A percentile compares a stretch with the other conserved stretches of the same genome.
These are phyloP conservation scores for Leuciscus waleckii DNA, from an alignment of 2,797 vertebrate species.

Conservation along the genomic window DNA sequence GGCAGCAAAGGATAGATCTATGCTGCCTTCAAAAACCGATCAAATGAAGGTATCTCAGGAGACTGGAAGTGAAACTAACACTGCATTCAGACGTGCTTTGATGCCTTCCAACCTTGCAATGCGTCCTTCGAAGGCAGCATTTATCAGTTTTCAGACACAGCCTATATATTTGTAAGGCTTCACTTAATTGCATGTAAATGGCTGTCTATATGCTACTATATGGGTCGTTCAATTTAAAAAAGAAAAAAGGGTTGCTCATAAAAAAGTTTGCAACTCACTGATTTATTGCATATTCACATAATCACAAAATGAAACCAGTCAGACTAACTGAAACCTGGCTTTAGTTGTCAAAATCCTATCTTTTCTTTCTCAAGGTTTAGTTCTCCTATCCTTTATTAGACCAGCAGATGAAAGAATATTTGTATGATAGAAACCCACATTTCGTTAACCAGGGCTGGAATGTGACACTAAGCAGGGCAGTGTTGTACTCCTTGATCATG, in stretches of 20 bases:
- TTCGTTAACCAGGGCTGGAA: constrained; percentile 20
- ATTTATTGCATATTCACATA: not conserved
- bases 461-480: constrained; percentile 38
- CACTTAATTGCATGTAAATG: not conserved
- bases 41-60: no score
- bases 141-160: no score
- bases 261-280: not conserved
- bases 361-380: not conserved
- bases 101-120: no score
- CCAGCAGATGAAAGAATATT: not conserved
- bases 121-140: no score
- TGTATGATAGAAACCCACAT: constrained; percentile 26
- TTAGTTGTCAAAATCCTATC: not conserved
- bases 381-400: constrained; percentile 10
- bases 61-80: no score
- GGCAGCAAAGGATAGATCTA: no score
- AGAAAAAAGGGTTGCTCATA: not conserved
- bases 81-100: no score
- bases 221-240: not conserved
- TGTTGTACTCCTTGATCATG: constrained; percentile 53
- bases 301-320: not conserved
- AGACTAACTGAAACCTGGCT: not conserved
- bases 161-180: not conserved
- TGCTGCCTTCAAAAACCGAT: no score
- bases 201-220: not conserved